Evolutionary conservation across 2,888 invertebrate species (phyloP).

Genomic region (Mylabris sibirica): DNA sequence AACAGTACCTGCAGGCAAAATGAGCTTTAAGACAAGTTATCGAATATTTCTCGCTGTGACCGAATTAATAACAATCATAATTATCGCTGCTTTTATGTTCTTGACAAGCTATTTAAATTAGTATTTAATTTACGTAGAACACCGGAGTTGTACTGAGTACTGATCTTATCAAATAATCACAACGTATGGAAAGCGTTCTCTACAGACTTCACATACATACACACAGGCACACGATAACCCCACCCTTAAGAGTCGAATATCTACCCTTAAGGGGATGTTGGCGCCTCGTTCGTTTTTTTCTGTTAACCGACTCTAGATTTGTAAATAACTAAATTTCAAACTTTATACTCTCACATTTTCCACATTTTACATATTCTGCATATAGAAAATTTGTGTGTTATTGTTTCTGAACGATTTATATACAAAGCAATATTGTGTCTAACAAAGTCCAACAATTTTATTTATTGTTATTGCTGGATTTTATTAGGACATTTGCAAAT

Average conservation of each 20-base stretch:
- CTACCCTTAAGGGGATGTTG: neutral
- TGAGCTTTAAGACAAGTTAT: neutral
- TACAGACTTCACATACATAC: neutral
- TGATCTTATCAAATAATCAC: neutral
- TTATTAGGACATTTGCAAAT: slow-evolving; percentile 4
- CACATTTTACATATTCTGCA: neutral
- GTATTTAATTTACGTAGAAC: neutral
- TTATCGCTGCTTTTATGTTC: neutral
- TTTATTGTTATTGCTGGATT: neutral
- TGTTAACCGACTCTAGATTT: neutral
- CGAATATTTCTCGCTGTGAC: neutral
- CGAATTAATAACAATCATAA: neutral
- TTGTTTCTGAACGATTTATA: neutral
- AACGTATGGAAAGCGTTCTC: neutral
- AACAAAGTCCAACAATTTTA: neutral
- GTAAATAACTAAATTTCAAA: neutral
- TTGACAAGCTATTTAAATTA: neutral
- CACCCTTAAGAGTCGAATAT: neutral
- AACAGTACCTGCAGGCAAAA: no score
- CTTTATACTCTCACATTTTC: neutral
- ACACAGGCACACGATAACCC: neutral
- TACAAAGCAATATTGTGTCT: neutral
- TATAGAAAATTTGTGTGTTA: neutral
- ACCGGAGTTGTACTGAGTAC: neutral
- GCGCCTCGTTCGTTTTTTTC: neutral